Conservation (phyloP, 1,140 invertebrate species). For the Ips nitidus region DNA sequence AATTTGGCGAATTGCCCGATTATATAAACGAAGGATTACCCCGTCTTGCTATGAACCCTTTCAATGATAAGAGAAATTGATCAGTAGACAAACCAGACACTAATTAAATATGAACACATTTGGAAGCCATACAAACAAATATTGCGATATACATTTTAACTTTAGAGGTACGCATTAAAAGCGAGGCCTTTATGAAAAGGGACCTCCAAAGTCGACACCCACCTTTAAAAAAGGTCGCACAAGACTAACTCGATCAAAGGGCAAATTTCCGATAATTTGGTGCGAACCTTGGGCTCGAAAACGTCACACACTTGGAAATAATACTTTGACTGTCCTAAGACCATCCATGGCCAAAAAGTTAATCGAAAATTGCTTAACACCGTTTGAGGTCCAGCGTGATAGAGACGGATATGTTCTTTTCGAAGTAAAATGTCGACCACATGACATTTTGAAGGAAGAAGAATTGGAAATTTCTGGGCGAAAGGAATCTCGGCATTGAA, state of each 20-base stretch:
- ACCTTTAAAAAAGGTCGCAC: background rate
- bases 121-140: background rate
- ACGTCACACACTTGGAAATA: background rate
- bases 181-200: background rate
- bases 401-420: constrained; percentile 28
- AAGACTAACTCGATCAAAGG: background rate
- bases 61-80: background rate
- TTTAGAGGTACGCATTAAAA: background rate
- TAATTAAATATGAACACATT: background rate
- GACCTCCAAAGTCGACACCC: background rate
- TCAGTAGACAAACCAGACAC: constrained; percentile 2
- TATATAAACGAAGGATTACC: background rate
- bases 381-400: constrained; percentile 26
- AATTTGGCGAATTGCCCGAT: background rate
- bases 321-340: background rate
- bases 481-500: constrained; percentile 21
- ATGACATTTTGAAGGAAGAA: constrained; percentile 28
- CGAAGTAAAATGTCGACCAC: constrained; percentile 27
- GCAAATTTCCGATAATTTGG: background rate
- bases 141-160: constrained; percentile 1
- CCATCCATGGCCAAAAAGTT: constrained; percentile 16
- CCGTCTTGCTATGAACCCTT: background rate
- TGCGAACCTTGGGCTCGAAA: background rate
- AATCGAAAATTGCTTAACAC: constrained; percentile 14
- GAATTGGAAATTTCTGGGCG: constrained; percentile 35